Base-by-base conservation (phyloP, 2,113 vertebrate genomes). In the Sylvia atricapilla region DNA sequence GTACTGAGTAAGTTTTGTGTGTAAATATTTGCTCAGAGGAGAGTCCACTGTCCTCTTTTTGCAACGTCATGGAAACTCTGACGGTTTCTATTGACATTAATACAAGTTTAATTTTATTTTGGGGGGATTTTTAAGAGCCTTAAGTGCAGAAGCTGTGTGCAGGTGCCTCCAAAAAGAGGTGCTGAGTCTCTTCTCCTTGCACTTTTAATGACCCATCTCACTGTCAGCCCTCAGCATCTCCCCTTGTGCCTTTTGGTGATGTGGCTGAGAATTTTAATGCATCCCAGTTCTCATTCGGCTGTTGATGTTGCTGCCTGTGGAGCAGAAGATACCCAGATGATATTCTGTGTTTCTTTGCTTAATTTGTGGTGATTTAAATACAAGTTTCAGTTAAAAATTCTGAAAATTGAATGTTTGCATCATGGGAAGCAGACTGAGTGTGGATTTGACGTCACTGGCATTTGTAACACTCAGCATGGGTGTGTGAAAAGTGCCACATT, bases 181-280 rank as follows among this genome's bases (percentile, higher is more conserved):
- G 3, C 81, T 4, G 66, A 20, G 41, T 70, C 2, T 11, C 44
- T 75, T 88, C 95, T 94, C 95, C 97, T 96, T 95, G 94, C 95
- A 87, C 96, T 98, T 96, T 84, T 96, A 92, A 96, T 97, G 97
- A 98, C 96, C 81, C 96, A 49, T 89, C 94, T 90, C 90, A 97
- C 95, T 97, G 94, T 95, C 84, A 87, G 91, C 92, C 93, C 97
- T 96, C 97, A 76, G 97, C 95, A 94, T 96, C 97, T 98, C 98
- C 98, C 97, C 97, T 98, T 85, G 91, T 91, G 98, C 97, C 98
- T 98, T 98, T 97, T 98, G 98, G 96, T 97, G 97, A 96, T 72
- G 97, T 97, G 97, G 97, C 98, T 97, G 97, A 98, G 98, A 98
- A 98, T 98, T 98, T 97, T 98, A 98, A 98, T 98, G 98, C 98